These are phyloP conservation scores for Ambastaia sidthimunki DNA, from an alignment of 2,797 vertebrate genomes.

Conservation along the genomic window DNA sequence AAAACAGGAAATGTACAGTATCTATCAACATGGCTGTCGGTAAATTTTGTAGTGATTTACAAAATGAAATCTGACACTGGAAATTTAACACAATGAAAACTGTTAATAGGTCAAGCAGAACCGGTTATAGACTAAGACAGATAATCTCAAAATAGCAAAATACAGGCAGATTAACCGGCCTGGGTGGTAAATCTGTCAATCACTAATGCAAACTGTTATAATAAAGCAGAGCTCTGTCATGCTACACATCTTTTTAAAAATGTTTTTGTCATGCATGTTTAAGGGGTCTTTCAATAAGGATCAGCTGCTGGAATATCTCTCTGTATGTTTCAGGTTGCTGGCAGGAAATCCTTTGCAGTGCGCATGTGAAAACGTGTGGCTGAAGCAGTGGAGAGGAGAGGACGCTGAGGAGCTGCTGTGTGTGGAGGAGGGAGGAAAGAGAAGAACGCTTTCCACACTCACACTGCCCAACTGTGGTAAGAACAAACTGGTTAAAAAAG, in stretches of 20 bases:
- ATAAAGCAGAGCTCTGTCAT: not conserved
- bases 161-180: not conserved
- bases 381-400: slow-evolving; percentile 89
- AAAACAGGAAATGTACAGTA: not conserved
- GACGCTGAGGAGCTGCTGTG: slow-evolving; percentile 88
- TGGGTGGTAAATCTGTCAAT: not conserved
- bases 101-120: not conserved
- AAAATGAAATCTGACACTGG: not conserved
- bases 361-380: slow-evolving; percentile 96
- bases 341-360: slow-evolving; percentile 92
- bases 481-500: slow-evolving; percentile 44
- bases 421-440: slow-evolving; percentile 84
- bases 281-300: not conserved
- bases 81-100: not conserved
- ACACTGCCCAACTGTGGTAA: slow-evolving; percentile 90
- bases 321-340: slow-evolving; percentile 79
- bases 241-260: not conserved
- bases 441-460: slow-evolving; percentile 82
- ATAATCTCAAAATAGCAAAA: not conserved
- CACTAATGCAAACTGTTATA: no score
- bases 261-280: not conserved
- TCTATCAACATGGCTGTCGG: not conserved
- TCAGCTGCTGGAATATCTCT: not conserved
- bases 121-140: not conserved
- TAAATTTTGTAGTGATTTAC: not conserved